Evolutionary conservation across 2,888 invertebrate species (phyloP).

Genomic region (Rotaria magnacalcarata): DNA sequence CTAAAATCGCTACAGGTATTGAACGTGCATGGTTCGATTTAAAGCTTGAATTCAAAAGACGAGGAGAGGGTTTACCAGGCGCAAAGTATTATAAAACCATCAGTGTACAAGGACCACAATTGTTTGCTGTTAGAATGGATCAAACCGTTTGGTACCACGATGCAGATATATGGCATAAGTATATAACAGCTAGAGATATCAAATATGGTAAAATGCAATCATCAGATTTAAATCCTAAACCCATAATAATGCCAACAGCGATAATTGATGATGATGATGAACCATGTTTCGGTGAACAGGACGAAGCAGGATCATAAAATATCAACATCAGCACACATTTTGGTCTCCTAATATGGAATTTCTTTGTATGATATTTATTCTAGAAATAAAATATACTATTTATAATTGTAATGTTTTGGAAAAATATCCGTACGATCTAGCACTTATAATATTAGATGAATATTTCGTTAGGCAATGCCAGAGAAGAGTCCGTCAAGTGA

Average conservation of each 20-base stretch:
- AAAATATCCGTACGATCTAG: too few relatives aligned
- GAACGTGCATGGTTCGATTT: not conserved
- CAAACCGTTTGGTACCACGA: slow-evolving; percentile 2
- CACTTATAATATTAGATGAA: too few relatives aligned
- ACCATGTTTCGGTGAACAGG: not conserved
- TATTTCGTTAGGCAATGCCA: too few relatives aligned
- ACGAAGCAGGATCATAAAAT: not conserved
- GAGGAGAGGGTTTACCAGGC: not conserved
- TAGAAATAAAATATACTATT: too few relatives aligned
- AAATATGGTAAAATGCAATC: not conserved
- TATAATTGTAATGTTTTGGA: too few relatives aligned
- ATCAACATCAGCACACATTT: too few relatives aligned
- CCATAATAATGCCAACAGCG: not conserved
- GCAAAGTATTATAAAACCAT: slow-evolving; percentile 23
- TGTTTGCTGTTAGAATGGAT: not conserved
- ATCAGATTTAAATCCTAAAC: not conserved
- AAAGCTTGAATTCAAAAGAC: not conserved
- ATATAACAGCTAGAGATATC: not conserved
- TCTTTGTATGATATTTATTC: too few relatives aligned
- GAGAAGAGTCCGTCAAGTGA: too few relatives aligned
- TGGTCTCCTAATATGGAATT: too few relatives aligned
- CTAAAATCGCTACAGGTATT: not conserved
- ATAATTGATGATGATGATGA: not conserved
- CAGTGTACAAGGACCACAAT: not conserved
- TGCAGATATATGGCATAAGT: not conserved